Evolutionary conservation across 92 coral and sea anemone species (phyloP), one percentile per base, ranked within the genome.

Genomic region (Porites divaricata): DNA sequence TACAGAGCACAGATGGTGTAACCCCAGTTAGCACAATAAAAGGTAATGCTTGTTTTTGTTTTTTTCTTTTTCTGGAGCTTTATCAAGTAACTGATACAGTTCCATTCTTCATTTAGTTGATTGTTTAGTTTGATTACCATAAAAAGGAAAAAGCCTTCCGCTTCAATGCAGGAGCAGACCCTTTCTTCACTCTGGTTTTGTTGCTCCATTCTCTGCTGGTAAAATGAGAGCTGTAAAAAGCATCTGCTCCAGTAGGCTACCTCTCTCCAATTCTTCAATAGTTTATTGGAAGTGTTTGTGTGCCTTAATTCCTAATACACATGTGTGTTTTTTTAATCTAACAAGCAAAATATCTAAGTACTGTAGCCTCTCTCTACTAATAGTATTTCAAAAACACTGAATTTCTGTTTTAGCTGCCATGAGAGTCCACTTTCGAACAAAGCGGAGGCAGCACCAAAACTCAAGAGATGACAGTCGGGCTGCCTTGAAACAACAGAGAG

Each of bases 1-100:
- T 77, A 6, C 81, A n/a, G 22, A 77, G 81, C 67, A 77, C 81
- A 16, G 81, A 77, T 15, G 7, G 12, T 8, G 69, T 58, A 76
- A 76, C 67, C 2, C 54, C 80, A 76, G 80, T 76, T 7, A n/a
- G 24, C 10, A 58, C 15, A 8, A 62, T 62, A 77, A 77, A 26
- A 77, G 81, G 81, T 77, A 63, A 61, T 50, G 22, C n/a, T 15
- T 54, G 59, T 17, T 19, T 22, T 45, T 35, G 9, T 35, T 35
- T 16, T 70, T 53, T 71, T 71, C 57, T 26, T 71, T n/a, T 54
- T 54, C 16, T 35, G 45, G 45, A 35, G 45, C 45, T 35, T 35
- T 35, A 35, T 35, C 45, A 35, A 35, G 3, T 35, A 35, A 35
- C 45, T 35, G 45, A 35, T 35, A 35, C 45, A 35, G 45, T 35